These are phyloP conservation scores for Tipula confusa DNA, from an alignment of 2,888 invertebrate species.

Conservation along the genomic window DNA sequence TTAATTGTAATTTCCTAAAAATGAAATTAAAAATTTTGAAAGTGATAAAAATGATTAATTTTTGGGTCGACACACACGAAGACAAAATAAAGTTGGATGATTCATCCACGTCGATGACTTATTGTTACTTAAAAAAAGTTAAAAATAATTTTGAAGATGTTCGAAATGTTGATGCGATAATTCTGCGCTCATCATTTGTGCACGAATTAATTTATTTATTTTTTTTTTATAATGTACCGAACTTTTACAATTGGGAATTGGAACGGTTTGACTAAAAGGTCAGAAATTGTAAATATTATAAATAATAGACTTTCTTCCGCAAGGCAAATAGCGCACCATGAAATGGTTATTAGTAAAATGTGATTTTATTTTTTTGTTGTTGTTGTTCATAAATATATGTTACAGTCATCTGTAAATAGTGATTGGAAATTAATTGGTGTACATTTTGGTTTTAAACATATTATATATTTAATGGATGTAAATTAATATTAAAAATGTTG, in stretches of 20 bases:
- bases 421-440: not conserved
- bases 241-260: constrained; percentile 8
- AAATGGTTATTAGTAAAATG: not conserved
- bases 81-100: not conserved
- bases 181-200: not conserved
- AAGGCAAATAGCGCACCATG: not conserved
- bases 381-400: not conserved
- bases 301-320: not conserved
- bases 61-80: no score
- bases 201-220: not conserved
- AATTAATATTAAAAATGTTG: not conserved
- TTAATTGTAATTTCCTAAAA: not conserved
- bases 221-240: not conserved
- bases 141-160: not conserved
- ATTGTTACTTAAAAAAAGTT: not conserved
- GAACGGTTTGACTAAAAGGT: not conserved
- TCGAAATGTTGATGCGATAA: constrained; percentile 12
- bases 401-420: not conserved
- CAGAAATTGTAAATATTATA: not conserved
- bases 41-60: not conserved
- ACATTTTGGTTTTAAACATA: not conserved
- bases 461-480: not conserved
- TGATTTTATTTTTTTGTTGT: not conserved
- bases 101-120: not conserved
- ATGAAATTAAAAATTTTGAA: not conserved